Evolutionary conservation across 35 echinoderm and acorn worm genomes (phyloP).

Genomic region (Patiria miniata): DNA sequence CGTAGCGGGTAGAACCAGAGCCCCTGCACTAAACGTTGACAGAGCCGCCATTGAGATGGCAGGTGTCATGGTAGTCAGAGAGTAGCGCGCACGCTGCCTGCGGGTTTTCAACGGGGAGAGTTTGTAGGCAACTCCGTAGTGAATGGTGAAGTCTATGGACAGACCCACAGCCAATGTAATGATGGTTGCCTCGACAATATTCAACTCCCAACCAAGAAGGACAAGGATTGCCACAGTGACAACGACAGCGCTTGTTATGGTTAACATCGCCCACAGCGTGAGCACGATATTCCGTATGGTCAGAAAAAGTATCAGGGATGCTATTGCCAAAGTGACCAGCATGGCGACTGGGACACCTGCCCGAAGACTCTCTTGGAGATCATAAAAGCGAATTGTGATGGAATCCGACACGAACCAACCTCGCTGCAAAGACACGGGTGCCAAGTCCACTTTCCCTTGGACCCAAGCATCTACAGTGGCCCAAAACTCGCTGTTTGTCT

Average conservation of each 20-base stretch:
- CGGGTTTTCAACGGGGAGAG: constrained; percentile 52
- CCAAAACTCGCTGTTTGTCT: constrained; percentile 56
- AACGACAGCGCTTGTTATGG: constrained; percentile 58
- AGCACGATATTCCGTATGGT: constrained; percentile 69
- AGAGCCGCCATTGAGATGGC: constrained; percentile 77
- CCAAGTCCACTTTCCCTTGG: constrained; percentile 27
- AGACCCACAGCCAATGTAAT: constrained; percentile 77
- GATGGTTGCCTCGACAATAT: constrained; percentile 70
- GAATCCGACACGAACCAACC: constrained; percentile 66
- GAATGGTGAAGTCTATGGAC: constrained; percentile 83
- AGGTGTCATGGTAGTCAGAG: constrained; percentile 45
- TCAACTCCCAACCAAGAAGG: constrained; percentile 77
- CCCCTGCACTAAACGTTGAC: constrained; percentile 78
- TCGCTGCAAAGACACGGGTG: constrained; percentile 54
- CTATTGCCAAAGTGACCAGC: constrained; percentile 47
- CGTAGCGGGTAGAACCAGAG: constrained; percentile 56
- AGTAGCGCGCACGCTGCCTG: constrained; percentile 28
- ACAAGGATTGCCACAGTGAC: constrained; percentile 56
- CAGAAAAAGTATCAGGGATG: constrained; percentile 44
- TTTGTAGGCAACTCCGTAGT: constrained; percentile 82
- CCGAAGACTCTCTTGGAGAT: constrained; percentile 52
- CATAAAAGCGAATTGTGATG: constrained; percentile 57
- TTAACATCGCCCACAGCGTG: constrained; percentile 48
- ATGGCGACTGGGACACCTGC: constrained; percentile 34
- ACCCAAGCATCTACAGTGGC: constrained; percentile 46